Conservation (phyloP, 2,113 vertebrate species). For the Otolemur garnettii region DNA sequence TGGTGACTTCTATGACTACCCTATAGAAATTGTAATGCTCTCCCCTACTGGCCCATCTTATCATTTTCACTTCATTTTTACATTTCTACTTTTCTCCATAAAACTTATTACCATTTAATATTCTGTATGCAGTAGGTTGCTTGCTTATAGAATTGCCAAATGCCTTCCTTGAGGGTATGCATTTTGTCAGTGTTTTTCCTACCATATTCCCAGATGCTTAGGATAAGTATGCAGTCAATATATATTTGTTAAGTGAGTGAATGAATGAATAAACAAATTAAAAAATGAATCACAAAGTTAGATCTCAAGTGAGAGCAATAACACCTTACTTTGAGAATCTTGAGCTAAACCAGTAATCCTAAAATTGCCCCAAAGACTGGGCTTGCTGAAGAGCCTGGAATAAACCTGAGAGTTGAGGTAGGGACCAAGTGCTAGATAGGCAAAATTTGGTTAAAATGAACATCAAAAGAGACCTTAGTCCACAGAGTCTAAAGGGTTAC, state of each 20-base stretch:
- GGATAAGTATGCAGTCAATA: background rate
- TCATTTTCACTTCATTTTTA: background rate
- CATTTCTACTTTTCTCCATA: background rate
- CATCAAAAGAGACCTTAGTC: background rate
- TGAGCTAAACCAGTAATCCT: background rate
- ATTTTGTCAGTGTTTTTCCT: background rate
- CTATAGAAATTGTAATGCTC: background rate
- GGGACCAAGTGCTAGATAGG: background rate
- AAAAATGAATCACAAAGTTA: background rate
- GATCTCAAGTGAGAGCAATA: slow-evolving; percentile 13
- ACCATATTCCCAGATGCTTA: background rate
- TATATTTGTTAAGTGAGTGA: background rate
- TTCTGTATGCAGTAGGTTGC: background rate
- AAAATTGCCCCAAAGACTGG: background rate
- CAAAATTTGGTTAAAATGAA: slow-evolving; percentile 1
- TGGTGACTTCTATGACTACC: background rate
- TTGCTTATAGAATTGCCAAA: background rate
- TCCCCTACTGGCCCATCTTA: background rate
- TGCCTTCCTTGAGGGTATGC: background rate
- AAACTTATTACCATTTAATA: background rate
- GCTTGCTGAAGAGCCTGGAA: background rate
- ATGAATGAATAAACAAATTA: background rate
- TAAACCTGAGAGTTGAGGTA: background rate
- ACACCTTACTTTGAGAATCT: background rate
- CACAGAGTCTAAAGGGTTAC: background rate